A percentile compares a stretch with the other conserved stretches of the same genome.
These are phyloP conservation scores for Pseudochaenichthys georgianus DNA, from an alignment of 2,797 vertebrate species.

Conservation along the genomic window DNA sequence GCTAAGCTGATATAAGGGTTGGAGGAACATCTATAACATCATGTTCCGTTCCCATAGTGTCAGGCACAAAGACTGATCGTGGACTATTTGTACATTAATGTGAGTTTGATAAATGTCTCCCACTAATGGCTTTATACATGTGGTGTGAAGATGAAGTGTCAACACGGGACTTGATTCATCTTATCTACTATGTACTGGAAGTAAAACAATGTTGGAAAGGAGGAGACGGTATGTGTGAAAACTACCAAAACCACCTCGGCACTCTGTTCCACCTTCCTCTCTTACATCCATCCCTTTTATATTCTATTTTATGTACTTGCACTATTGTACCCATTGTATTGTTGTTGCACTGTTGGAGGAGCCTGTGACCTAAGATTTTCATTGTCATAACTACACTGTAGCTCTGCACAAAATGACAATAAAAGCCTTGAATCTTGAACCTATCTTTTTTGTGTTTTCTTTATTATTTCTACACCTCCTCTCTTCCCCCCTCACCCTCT, in stretches of 20 bases:
- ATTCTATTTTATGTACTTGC: too few relatives aligned
- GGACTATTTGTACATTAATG: slow-evolving; percentile 22
- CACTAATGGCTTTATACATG: slow-evolving; percentile 13
- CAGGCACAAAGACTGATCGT: slow-evolving; percentile 27
- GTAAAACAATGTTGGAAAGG: neutral
- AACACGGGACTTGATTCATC: slow-evolving; percentile 17
- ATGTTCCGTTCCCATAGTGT: slow-evolving; percentile 38
- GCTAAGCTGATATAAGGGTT: slow-evolving; percentile 59
- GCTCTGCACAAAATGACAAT: too few relatives aligned
- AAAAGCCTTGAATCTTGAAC: neutral
- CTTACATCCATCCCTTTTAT: neutral
- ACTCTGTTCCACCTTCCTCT: neutral
- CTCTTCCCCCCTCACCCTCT: slow-evolving; percentile 81
- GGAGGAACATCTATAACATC: slow-evolving; percentile 32
- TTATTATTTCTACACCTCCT: neutral
- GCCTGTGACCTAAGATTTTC: too few relatives aligned
- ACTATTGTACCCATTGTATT: too few relatives aligned
- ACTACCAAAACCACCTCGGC: neutral
- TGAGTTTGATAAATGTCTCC: slow-evolving; percentile 1
- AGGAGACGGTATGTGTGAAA: neutral
- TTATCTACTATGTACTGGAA: slow-evolving; percentile 18
- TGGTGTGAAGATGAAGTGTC: slow-evolving; percentile 31
- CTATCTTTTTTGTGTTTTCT: neutral
- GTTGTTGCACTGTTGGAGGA: too few relatives aligned
- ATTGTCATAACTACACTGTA: too few relatives aligned